Conservation (phyloP, 2,888 invertebrate genomes). For the Petrolisthes manimaculis region DNA sequence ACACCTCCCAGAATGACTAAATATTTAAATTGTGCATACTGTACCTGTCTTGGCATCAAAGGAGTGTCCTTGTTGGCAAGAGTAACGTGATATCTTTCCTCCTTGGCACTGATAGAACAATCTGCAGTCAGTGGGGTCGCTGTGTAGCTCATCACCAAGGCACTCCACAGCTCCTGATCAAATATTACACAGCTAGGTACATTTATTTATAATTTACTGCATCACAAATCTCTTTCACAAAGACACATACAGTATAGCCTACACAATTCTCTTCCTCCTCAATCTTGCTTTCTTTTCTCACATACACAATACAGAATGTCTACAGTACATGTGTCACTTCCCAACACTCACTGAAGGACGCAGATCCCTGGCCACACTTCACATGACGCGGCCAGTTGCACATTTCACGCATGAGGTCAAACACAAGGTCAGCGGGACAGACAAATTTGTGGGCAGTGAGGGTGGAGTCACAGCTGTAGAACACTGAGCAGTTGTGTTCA, state of each 20-base stretch:
- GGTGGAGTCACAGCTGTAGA: constrained; percentile 68
- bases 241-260: neutral
- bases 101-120: constrained; percentile 76
- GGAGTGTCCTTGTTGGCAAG: constrained; percentile 49
- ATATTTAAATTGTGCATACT: neutral
- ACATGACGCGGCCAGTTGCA: constrained; percentile 69
- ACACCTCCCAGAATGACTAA: no score
- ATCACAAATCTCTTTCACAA: neutral
- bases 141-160: constrained; percentile 74
- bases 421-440: constrained; percentile 69
- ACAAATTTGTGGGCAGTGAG: constrained; percentile 67
- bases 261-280: no score
- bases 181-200: neutral
- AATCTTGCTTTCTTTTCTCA: neutral
- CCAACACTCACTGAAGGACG: constrained; percentile 65
- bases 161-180: constrained; percentile 45
- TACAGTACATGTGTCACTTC: neutral
- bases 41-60: constrained; percentile 60
- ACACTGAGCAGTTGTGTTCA: constrained; percentile 67
- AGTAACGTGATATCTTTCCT: constrained; percentile 47
- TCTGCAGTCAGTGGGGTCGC: constrained; percentile 80
- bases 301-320: neutral
- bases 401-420: constrained; percentile 67
- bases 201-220: neutral
- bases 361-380: constrained; percentile 66